Evolutionary conservation across 2,797 vertebrate species (phyloP).

Genomic region (Brachyrhaphis roseni): DNA sequence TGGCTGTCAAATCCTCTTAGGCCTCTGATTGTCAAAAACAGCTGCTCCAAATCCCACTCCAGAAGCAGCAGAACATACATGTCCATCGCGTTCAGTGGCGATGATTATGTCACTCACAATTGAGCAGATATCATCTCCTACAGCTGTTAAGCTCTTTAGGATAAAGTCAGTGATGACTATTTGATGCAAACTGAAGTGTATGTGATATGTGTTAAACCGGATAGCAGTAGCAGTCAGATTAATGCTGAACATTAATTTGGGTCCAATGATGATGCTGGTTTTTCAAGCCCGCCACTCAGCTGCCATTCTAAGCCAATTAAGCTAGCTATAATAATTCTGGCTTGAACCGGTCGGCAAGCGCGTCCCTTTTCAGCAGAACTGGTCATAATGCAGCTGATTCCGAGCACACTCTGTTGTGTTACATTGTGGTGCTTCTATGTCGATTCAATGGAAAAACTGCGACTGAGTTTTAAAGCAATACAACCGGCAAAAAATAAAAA

Average conservation of each 20-base stretch:
- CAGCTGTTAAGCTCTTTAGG: not conserved
- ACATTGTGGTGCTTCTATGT: not conserved
- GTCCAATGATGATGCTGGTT: slow-evolving; percentile 5
- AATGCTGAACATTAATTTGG: not conserved
- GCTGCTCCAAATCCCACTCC: not conserved
- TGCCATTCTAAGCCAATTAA: slow-evolving; percentile 76
- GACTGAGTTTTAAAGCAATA: not conserved
- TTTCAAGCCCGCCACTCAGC: slow-evolving; percentile 30
- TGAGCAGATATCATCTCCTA: not conserved
- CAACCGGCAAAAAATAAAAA: slow-evolving; percentile 16
- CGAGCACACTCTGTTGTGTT: not conserved
- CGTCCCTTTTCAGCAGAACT: not conserved
- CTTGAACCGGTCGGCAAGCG: slow-evolving; percentile 63
- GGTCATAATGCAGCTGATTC: not conserved
- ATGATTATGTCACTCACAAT: not conserved
- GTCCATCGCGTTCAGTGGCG: not conserved
- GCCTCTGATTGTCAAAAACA: not conserved
- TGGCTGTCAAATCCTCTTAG: not conserved
- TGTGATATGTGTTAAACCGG: not conserved
- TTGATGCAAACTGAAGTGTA: not conserved
- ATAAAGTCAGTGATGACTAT: slow-evolving; percentile 10
- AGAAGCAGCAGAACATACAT: not conserved
- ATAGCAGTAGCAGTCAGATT: not conserved
- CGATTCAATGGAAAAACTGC: slow-evolving; percentile 3
- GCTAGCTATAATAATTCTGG: slow-evolving; percentile 62